Base-by-base conservation (phyloP, 2,888 invertebrate species). In the Agrochola lota region DNA sequence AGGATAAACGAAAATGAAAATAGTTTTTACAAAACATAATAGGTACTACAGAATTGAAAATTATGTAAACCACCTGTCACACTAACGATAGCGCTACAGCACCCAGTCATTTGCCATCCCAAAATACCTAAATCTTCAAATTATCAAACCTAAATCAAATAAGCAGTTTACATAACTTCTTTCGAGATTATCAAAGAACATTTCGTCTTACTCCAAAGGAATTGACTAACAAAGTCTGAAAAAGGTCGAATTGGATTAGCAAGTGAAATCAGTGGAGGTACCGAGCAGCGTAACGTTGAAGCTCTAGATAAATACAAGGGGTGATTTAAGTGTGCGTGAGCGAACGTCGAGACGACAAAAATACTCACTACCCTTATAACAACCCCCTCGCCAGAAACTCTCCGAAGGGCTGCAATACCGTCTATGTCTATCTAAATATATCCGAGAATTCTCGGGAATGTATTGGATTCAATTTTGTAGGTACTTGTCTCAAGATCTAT, bases 281-380 rank as follows among this genome's bases (percentile, higher is more conserved):
- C 81, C 71, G n/a, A 78, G 78, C 88, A 77, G 59, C 72, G 70
- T 70, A 78, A 85, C 69, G 77, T 80, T 74, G 81, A 71, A 79
- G 83, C 77, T 83, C 81, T 76, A 80, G 80, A 86, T 85, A 88
- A 88, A 88, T 83, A 85, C 67, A 79, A 71, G 76, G 86, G 87
- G 78, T 74, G 81, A 64, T 49, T 74, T 74, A 64, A 73, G 81
- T 81, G 79, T 82, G 78, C 83, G 86, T 72, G 85, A 84, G 86
- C 86, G 85, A 85, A 85, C 87, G 90, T 72, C 55, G 83, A 83
- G 77, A 83, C 80, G 86, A 88, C 87, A 88, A 91, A 91, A 90
- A 88, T 85, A 81, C 83, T 78, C 79, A 80, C 81, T 85, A 78
- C 89, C 89, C 86, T 83, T 67, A 74, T 72, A 80, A 64, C 77